Percentiles rank a stretch among this genome's conserved stretches.
Evolutionary conservation across 2,113 vertebrate genomes (phyloP).

Genomic region (Calyptomena viridis): DNA sequence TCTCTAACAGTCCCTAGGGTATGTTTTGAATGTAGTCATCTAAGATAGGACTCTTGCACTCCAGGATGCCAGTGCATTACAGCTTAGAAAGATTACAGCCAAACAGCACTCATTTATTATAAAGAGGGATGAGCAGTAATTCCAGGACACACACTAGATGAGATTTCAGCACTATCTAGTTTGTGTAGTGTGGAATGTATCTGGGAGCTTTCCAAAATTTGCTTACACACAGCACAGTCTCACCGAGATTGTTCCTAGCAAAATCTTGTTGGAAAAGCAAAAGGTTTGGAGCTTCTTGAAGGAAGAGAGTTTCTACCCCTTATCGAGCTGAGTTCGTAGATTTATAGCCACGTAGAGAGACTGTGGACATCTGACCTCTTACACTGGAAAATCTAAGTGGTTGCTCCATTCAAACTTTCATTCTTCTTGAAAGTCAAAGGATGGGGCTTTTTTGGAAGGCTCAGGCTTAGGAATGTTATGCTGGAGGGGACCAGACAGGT

Average conservation of each 20-base stretch:
- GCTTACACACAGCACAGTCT: background rate
- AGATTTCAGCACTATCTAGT: background rate
- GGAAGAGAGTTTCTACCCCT: background rate
- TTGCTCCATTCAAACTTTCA: background rate
- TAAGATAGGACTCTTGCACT: constrained; percentile 21
- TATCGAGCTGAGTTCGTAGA: accelerated
- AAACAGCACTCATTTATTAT: constrained; percentile 36
- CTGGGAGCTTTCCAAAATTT: background rate
- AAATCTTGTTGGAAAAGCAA: background rate
- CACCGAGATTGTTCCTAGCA: background rate
- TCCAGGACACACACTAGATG: background rate
- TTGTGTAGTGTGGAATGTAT: background rate
- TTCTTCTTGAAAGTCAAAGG: background rate
- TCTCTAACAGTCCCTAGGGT: constrained; percentile 35
- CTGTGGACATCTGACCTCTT: background rate
- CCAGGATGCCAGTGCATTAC: background rate
- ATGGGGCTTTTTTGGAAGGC: accelerated
- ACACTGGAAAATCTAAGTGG: background rate
- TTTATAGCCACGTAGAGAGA: background rate
- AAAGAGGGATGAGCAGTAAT: background rate
- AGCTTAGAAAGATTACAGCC: constrained; percentile 26
- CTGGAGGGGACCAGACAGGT: background rate
- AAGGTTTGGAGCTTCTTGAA: background rate
- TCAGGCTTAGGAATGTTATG: background rate
- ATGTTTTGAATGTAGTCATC: constrained; percentile 20